These are phyloP conservation scores for Steatornis caripensis DNA, from an alignment of 2,113 vertebrate species.

Conservation along the genomic window DNA sequence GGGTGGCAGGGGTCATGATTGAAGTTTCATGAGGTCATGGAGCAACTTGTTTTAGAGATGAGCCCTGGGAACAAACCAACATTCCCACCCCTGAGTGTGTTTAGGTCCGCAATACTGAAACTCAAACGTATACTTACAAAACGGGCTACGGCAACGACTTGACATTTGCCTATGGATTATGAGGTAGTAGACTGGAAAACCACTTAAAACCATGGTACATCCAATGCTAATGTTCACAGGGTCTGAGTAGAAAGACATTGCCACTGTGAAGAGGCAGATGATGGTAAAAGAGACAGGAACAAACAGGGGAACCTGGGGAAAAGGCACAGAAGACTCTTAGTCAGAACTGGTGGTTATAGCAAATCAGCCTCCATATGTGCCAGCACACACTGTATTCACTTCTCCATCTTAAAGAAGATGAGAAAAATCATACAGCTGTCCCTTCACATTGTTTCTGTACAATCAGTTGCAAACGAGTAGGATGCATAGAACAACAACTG, in stretches of 20 bases:
- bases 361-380: accelerated
- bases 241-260: conserved; percentile 74
- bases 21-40: not conserved
- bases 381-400: not conserved
- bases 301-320: conserved; percentile 64
- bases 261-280: conserved; percentile 70
- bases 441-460: not conserved
- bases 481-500: not conserved
- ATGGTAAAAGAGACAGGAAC: conserved; percentile 66
- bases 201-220: conserved; percentile 66
- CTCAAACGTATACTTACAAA: conserved; percentile 46
- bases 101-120: not conserved
- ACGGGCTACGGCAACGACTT: not conserved
- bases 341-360: not conserved
- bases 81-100: accelerated
- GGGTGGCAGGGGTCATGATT: not conserved
- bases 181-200: conserved; percentile 74
- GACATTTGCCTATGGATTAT: conserved; percentile 30
- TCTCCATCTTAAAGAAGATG: not conserved
- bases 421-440: not conserved
- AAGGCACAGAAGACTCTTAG: not conserved
- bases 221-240: conserved; percentile 69
- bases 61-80: not conserved
- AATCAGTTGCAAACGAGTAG: not conserved
- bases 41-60: not conserved